Percentiles rank a stretch among this genome's conserved stretches.
Evolutionary conservation across 1,140 invertebrate species (phyloP).

Genomic region (Drosophila repleta): DNA sequence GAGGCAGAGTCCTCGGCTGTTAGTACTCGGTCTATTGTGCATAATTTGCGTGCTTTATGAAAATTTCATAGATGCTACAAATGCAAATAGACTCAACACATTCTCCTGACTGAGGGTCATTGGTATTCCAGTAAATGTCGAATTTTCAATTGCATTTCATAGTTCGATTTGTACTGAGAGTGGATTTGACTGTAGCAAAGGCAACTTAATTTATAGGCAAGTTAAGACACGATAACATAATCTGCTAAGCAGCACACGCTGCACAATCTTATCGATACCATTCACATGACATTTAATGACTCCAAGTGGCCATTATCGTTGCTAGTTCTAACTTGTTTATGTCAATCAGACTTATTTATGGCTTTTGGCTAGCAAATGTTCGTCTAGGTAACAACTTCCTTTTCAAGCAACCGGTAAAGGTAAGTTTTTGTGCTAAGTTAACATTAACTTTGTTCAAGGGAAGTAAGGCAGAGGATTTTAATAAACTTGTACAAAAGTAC

Average conservation of each 20-base stretch:
- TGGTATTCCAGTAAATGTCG: neutral
- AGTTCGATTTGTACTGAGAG: neutral
- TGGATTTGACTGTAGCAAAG: neutral
- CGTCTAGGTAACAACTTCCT: neutral
- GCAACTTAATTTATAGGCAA: slow-evolving; percentile 13
- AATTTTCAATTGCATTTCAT: slow-evolving; percentile 8
- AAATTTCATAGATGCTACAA: slow-evolving; percentile 56
- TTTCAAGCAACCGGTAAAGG: too few relatives aligned
- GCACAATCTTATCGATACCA: slow-evolving; percentile 37
- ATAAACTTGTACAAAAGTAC: too few relatives aligned
- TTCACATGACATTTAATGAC: slow-evolving; percentile 41
- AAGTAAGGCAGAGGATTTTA: too few relatives aligned
- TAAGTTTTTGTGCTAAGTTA: too few relatives aligned
- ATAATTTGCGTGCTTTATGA: slow-evolving; percentile 70
- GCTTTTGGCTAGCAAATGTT: neutral
- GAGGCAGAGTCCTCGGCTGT: slow-evolving; percentile 4
- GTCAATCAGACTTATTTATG: neutral
- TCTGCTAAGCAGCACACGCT: too few relatives aligned
- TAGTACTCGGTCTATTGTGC: slow-evolving; percentile 36
- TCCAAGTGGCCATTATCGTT: slow-evolving; percentile 37
- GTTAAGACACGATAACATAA: slow-evolving; percentile 22
- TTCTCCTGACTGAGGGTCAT: slow-evolving; percentile 1
- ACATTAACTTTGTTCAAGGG: too few relatives aligned
- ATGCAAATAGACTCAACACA: slow-evolving; percentile 47
- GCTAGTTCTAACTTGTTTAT: slow-evolving; percentile 19